These are phyloP conservation scores for Rhopilema esculentum DNA, from an alignment of 30 jellyfish, hydroid and myxozoan genomes.

Conservation along the genomic window DNA sequence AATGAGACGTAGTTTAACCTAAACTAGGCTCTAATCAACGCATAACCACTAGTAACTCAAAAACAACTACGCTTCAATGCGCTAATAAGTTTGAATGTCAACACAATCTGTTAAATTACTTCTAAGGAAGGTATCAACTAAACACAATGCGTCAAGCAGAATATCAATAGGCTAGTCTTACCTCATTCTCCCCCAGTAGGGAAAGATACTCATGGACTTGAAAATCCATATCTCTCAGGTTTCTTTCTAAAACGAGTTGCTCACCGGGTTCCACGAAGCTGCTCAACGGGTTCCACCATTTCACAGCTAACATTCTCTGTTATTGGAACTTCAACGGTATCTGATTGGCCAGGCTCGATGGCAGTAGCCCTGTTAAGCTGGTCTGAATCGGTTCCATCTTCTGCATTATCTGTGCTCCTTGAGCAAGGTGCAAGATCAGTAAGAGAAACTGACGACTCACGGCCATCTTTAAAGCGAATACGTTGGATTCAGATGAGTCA, in stretches of 20 bases:
- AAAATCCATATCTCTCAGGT: neutral
- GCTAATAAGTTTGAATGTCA: no score
- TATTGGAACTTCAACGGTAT: neutral
- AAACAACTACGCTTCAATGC: no score
- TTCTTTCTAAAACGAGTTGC: no score
- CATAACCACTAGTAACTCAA: no score
- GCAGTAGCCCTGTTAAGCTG: neutral
- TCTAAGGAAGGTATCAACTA: no score
- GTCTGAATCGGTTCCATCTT: neutral
- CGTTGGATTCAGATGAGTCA: conserved; percentile 72
- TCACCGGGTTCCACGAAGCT: no score
- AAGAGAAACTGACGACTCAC: conserved; percentile 72
- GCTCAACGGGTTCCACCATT: no score
- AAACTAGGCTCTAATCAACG: no score
- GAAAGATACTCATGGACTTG: neutral
- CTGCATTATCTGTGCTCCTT: neutral
- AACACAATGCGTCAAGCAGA: no score
- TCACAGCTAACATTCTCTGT: conserved; percentile 1
- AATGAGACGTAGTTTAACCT: no score
- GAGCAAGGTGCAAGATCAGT: conserved; percentile 36
- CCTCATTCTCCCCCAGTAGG: conserved; percentile 10
- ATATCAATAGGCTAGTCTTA: no score
- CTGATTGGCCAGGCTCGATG: neutral
- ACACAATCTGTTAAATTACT: no score
- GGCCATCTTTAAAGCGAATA: conserved; percentile 74